Conservation (phyloP, 2,888 invertebrate genomes). For the Spodoptera littoralis region DNA sequence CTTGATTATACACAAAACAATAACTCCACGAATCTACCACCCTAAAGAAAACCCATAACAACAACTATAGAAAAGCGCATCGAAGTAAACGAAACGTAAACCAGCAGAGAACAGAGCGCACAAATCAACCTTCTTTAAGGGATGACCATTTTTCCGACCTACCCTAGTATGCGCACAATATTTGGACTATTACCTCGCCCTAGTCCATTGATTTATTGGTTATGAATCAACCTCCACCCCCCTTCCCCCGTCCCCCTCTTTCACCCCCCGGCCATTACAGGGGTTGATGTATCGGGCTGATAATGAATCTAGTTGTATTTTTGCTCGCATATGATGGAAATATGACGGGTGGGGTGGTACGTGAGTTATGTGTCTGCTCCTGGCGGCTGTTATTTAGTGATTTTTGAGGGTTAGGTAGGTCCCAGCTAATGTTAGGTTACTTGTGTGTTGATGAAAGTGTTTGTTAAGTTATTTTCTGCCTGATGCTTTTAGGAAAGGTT, state of each 20-base stretch:
- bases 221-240: conserved; percentile 82
- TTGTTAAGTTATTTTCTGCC: background rate
- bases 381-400: conserved; percentile 54
- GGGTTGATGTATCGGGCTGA: conserved; percentile 83
- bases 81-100: conserved; percentile 42
- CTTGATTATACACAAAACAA: too few species aligned
- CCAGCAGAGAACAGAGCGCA: conserved; percentile 36
- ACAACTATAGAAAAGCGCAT: background rate
- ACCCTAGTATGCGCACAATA: conserved; percentile 70
- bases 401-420: conserved; percentile 51
- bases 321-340: conserved; percentile 85
- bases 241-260: conserved; percentile 35
- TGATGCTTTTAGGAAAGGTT: too few species aligned
- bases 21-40: background rate
- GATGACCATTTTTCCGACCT: conserved; percentile 58
- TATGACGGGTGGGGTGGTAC: conserved; percentile 78
- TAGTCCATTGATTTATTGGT: conserved; percentile 87
- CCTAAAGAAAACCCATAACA: background rate
- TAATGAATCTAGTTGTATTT: conserved; percentile 87
- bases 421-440: conserved; percentile 45
- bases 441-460: conserved; percentile 10
- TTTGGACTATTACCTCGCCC: conserved; percentile 84
- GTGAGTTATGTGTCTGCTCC: conserved; percentile 64
- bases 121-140: conserved; percentile 54
- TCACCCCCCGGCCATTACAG: conserved; percentile 68